Evolutionary conservation across 1,140 invertebrate genomes (phyloP).

Genomic region (Bombyx mori): ASM3026992v2 NC_085129.1:11198501-11199000

Average conservation of each 20-base stretch:
- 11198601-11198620: slow-evolving; percentile 16
- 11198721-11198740: slow-evolving; percentile 45
- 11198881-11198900: too few relatives aligned
- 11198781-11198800: too few relatives aligned
- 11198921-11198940: too few relatives aligned
- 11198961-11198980: too few relatives aligned
- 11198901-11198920: too few relatives aligned
- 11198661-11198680: slow-evolving; percentile 58
- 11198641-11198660: slow-evolving; percentile 28
- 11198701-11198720: slow-evolving; percentile 37
- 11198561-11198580: slow-evolving; percentile 19
- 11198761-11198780: too few relatives aligned
- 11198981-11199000: too few relatives aligned
- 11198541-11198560: slow-evolving; percentile 17
- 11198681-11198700: slow-evolving; percentile 44
- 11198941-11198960: too few relatives aligned
- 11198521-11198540: slow-evolving; percentile 18
- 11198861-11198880: too few relatives aligned
- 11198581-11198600: slow-evolving; percentile 6
- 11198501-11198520: slow-evolving; percentile 17
- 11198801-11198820: too few relatives aligned
- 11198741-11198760: slow-evolving; percentile 25
- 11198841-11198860: too few relatives aligned
- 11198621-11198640: slow-evolving; percentile 8
- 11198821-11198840: too few relatives aligned